phyloP scores from a whole-genome alignment of 2,797 vertebrate species.

The Mormyrus hasselquistii region DNA sequence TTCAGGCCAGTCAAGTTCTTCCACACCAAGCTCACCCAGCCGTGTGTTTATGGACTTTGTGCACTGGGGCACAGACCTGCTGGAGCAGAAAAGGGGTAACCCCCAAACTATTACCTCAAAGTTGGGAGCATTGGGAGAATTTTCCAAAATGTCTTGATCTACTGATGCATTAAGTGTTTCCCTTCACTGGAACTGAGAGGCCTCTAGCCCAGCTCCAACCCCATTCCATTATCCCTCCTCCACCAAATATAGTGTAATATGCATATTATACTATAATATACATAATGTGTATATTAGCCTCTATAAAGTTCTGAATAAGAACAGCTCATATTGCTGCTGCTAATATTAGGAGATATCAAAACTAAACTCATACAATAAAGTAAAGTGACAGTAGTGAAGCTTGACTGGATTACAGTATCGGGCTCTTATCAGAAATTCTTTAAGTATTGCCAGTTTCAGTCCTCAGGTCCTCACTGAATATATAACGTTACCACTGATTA shows the following conservation, averaged over 20 bases:
- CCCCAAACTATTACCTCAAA: neutral
- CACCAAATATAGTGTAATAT: neutral
- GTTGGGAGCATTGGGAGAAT: neutral
- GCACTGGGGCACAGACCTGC: neutral
- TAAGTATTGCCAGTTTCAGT: neutral
- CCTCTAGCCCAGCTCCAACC: neutral
- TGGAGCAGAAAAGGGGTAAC: neutral
- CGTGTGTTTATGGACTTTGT: neutral
- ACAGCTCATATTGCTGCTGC: neutral
- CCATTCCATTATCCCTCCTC: neutral
- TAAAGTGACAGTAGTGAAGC: neutral
- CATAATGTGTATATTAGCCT: neutral
- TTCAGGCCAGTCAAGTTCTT: neutral
- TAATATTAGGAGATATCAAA: neutral
- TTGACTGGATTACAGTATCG: neutral
- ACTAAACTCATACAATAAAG: neutral
- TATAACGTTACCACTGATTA: constrained; percentile 34
- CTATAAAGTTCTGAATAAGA: neutral
- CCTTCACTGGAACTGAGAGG: neutral
- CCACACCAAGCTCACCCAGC: neutral
- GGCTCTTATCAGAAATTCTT: neutral
- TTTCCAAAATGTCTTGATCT: neutral
- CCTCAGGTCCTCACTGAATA: neutral
- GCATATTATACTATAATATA: too few species aligned
- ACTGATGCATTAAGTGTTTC: neutral